A percentile compares a stretch with the other conserved stretches of the same genome.
Conservation (phyloP, 2,113 vertebrate genomes). For the Conger conger region DNA sequence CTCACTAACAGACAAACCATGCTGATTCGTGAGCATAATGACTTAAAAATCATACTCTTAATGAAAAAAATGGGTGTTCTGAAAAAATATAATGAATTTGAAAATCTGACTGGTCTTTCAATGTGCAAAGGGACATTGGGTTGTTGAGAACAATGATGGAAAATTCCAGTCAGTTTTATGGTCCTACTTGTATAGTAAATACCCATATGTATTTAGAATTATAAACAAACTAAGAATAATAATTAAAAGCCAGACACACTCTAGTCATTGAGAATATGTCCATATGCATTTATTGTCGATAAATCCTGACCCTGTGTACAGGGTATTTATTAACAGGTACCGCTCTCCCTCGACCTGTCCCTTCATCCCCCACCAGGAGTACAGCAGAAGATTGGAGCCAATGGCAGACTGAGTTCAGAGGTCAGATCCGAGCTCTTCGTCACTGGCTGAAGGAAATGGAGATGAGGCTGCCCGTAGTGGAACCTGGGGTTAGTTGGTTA, state of each 20-base stretch:
- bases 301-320: neutral
- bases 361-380: slow-evolving; percentile 42
- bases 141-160: neutral
- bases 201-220: no score
- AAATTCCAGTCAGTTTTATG: no score
- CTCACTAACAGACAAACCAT: slow-evolving; percentile 25
- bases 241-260: neutral
- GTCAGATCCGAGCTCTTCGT: slow-evolving; percentile 74
- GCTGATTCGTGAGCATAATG: neutral
- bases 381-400: slow-evolving; percentile 58
- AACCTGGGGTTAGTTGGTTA: slow-evolving; percentile 58
- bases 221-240: neutral
- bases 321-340: neutral
- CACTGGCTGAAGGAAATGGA: slow-evolving; percentile 76
- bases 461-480: slow-evolving; percentile 64
- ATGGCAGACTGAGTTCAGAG: slow-evolving; percentile 69
- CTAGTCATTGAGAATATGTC: neutral
- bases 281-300: neutral
- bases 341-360: neutral
- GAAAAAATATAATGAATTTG: no score
- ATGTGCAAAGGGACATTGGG: neutral
- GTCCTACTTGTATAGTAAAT: no score
- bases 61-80: neutral
- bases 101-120: neutral
- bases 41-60: neutral